Base-by-base conservation (phyloP, 2,113 vertebrate species). In the Mustelus asterias region DNA sequence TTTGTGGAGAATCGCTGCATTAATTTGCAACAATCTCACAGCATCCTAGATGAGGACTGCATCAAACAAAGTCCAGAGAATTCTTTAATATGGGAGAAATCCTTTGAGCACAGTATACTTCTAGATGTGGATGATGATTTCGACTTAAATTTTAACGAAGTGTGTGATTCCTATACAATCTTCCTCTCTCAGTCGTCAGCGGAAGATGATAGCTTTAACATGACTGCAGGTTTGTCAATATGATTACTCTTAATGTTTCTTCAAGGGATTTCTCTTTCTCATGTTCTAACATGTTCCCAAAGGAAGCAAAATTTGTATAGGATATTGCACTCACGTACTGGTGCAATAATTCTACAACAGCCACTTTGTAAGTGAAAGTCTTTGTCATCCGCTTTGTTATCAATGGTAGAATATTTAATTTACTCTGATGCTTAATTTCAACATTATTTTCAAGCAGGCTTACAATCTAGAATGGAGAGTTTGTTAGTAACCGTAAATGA, bases 111-210 rank as follows among this genome's bases (percentile, higher is more conserved):
- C 94, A 98, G 97, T 96, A 97, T 98, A 96, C 96, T 98, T 95
- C 96, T 98, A 0, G 97, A 98, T 96, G 97, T 98, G 0, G 97
- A 97, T 96, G 97, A 98, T 92, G 97, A 98, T 96, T 97, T 98
- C 96, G 98, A 97, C 96, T 96, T 98, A 85, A 97, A 97, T 96
- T 94, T 98, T 86, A 98, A 96, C 96, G 97, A 98, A 95, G 96
- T 98, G 93, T 97, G 98, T 96, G 96, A 78, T 95, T 97, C 97
- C 83, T 97, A 98, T 86, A 96, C 96, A 14, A 96, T 97, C 9
- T 96, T 96, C 90, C 76, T 97, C 29, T 97, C 97, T 10, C 97
- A 96, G 92, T 97, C 97, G 86, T 97, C 97, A 33, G 95, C 95
- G n/a, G 97, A 97, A 1, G 97, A 97, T n/a, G 10, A 96, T 76